Base-by-base conservation (phyloP, 1,140 invertebrate genomes). In the Propsilocerus akamusi region DNA sequence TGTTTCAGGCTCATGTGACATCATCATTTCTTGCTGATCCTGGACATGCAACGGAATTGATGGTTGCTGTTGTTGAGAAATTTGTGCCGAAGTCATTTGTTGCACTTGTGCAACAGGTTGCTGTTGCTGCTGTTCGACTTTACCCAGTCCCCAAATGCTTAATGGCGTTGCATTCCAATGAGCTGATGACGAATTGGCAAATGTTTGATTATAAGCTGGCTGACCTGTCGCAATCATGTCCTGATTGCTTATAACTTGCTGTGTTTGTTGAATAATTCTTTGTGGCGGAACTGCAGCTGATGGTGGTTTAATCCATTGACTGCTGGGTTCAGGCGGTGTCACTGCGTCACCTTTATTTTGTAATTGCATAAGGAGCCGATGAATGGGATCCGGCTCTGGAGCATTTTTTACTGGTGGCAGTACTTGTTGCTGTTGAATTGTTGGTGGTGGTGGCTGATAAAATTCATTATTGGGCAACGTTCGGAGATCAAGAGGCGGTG, bases 21-120 rank as follows among this genome's bases (percentile, higher is more conserved):
- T 34, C 4, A 34, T 5, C 10, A 4, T 5, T 34, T 34, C 12
- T 11, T 34, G 32, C 4, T 34, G 12, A 11, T 17, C 32, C 12
- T 12, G 32, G 20, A n/a, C 32, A 34, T 11, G 32, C 32, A n/a
- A 17, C 20, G 32, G 4, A 3, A 17, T n/a, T 26, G 22, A 11
- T 26, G 5, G 26, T 20, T 48, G 47, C 10, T 49, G 49, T 20
- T 25, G n/a, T 14, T 26, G 22, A 25, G 47, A 25, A 24, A 48
- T 25, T 37, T 51, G 52, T 1, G 12, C 32, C 26, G 52, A 51
- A n/a, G 32, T 12, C 32, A 34, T 25, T 32, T 63, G 56, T 47
- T 69, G 62, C 24, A 58, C 53, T 48, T 58, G 58, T 50, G 57
- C 59, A 2, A 54, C 58, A 46, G 69, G 63, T 34, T 70, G 59